Evolutionary conservation across 2,888 invertebrate genomes (phyloP), one percentile per base, ranked within the genome.

Genomic region (Synergus umbraculus): DNA sequence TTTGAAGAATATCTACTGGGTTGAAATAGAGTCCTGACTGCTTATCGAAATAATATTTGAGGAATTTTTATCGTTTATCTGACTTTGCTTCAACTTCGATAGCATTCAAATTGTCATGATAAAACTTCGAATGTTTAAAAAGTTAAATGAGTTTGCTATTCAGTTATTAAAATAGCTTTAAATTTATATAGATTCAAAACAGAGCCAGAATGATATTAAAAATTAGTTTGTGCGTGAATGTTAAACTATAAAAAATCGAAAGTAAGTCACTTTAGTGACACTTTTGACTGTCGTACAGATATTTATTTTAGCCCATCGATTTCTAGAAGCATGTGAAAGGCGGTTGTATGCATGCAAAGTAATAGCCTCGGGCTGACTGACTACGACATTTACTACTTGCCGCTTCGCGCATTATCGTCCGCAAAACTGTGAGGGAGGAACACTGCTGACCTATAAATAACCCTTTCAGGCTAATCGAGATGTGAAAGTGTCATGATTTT

Each of bases 321-420:
- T 67, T 67, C 43, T 44, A 67, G 44, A 22, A 22, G 46, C 67
- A 46, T 46, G 67, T 67, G 46, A 67, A 67, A 46, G 12, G 22
- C 37, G 37, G 13, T 64, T 85, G 88, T 86, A 86, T 54, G 54
- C 54, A 54, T 54, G 54, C n/a, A 54, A 87, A 87, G 85, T 85
- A 85, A 85, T 83, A 83, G 85, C 87, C 87, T 78, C 80, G 80
- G 88, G 85, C 88, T 87, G 87, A 84, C 84, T 83, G 84, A 86
- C 83, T 83, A 84, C 80, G 80, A 76, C 82, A 84, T 87, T 84
- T 81, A 84, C 82, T 84, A 82, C 84, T 87, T 83, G 82, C 80
- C 81, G 76, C 79, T 82, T 46, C 46, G 12, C n/a, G 15, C 44
- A 67, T 67, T 85, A 87, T 87, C 85, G 58, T 77, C 84, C 82